Conservation (phyloP, 2,888 invertebrate species). For the Andrena trimmerana region DNA sequence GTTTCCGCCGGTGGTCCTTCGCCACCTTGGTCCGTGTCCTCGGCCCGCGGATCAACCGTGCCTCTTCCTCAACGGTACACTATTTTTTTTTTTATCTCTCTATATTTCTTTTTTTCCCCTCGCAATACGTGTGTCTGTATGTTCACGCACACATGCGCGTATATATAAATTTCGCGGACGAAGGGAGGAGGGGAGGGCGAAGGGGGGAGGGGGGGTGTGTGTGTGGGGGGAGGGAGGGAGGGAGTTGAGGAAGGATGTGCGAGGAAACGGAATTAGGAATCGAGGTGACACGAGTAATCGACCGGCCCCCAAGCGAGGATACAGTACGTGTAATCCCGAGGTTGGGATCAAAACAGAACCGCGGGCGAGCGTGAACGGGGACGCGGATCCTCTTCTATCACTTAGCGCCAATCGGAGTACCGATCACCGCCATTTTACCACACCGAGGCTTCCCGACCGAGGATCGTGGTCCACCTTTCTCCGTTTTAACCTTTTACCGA, state of each 20-base stretch:
- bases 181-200: background rate
- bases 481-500: constrained; percentile 52
- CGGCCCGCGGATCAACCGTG: constrained; percentile 13
- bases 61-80: constrained; percentile 29
- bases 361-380: constrained; percentile 54
- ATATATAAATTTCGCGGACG: constrained; percentile 29
- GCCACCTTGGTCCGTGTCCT: constrained; percentile 55
- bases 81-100: constrained; percentile 9
- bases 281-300: constrained; percentile 27
- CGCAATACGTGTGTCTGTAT: too few relatives aligned
- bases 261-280: constrained; percentile 33
- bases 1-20: constrained; percentile 48
- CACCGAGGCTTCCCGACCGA: constrained; percentile 65
- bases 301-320: constrained; percentile 20
- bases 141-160: too few relatives aligned
- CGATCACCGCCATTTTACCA: constrained; percentile 83
- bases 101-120: background rate
- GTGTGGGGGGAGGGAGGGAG: background rate
- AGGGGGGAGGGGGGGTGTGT: too few relatives aligned
- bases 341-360: constrained; percentile 69
- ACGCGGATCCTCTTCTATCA: constrained; percentile 72
- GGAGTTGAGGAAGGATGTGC: background rate
- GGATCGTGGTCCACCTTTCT: constrained; percentile 60
- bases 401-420: constrained; percentile 78
- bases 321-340: constrained; percentile 8